Base-by-base conservation (phyloP, 2,113 vertebrate species). In the Pungitius pungitius region DNA sequence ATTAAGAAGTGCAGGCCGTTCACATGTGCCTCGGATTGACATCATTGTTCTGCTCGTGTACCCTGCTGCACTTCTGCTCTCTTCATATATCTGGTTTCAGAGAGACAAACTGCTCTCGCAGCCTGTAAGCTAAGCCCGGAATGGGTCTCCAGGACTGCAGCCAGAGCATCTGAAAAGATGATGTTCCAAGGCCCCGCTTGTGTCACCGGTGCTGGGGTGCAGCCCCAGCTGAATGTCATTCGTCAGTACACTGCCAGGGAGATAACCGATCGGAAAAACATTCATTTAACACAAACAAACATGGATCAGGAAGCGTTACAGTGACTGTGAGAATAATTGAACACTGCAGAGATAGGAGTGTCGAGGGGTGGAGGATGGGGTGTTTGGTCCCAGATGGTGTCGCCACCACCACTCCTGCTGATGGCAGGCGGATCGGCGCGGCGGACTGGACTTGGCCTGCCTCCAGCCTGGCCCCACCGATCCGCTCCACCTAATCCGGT, bases 341-440 rank as follows among this genome's bases (percentile, higher is more conserved):
- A 51, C 75, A 35, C 72, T 40, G 58, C 24, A 43, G 47, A 68
- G 67, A 58, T 35, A 13, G 35, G 18, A 35, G 33, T 35, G 33
- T 35, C 33, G 54, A 22, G 40, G 60, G 68, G 51, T 4, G 8
- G 4, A 13, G 14, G 45, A n/a, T n/a, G 24, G 20, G 24, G 8
- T 20, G 65, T 30, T 39, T 82, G 42, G 59, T 40, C 60, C 78
- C 67, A 83, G 87, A 75, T 82, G 68, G 66, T 37, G 75, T 33
- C 62, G 73, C 71, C 17, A 12, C 22, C 65, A 1, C 62, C 20
- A n/a, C 76, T 68, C 67, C 65, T 51, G 14, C 81, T 82, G 82
- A 87, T 73, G 81, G 78, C 70, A 68, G 39, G 22, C 75, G 58
- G 59, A 75, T 84, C 81, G 83, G 81, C 83, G 73, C 66, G 42